A percentile compares a stretch with the other conserved stretches of the same genome.
Conservation (phyloP, 23 tunicate genomes). For the Styela clava region DNA sequence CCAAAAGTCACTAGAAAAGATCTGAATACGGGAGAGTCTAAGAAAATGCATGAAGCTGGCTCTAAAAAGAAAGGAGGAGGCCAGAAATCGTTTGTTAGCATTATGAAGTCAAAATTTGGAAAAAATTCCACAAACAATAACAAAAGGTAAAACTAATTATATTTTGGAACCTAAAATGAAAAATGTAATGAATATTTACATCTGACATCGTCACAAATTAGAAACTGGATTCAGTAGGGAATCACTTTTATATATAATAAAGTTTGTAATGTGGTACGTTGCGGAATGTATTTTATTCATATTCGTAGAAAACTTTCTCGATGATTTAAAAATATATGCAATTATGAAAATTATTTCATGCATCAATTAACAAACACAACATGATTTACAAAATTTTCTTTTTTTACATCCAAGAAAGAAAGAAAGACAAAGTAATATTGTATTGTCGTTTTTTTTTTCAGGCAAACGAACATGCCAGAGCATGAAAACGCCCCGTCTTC, state of each 20-base stretch:
- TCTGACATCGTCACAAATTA: no score
- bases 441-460: no score
- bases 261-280: no score
- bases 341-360: neutral
- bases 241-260: no score
- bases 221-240: no score
- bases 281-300: no score
- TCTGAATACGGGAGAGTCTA: neutral
- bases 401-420: no score
- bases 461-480: no score
- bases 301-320: no score
- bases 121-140: neutral
- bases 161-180: neutral
- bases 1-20: slow-evolving; percentile 19
- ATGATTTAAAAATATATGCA: neutral
- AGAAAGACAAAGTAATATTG: no score
- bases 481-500: no score
- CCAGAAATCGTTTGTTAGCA: slow-evolving; percentile 35
- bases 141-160: neutral
- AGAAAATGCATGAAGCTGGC: neutral
- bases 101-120: slow-evolving; percentile 72
- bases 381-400: no score
- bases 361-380: neutral
- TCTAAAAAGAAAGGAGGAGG: slow-evolving; percentile 11
- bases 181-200: neutral